Evolutionary conservation across 2,113 vertebrate species (phyloP).

Genomic region (Atrichornis clamosus): DNA sequence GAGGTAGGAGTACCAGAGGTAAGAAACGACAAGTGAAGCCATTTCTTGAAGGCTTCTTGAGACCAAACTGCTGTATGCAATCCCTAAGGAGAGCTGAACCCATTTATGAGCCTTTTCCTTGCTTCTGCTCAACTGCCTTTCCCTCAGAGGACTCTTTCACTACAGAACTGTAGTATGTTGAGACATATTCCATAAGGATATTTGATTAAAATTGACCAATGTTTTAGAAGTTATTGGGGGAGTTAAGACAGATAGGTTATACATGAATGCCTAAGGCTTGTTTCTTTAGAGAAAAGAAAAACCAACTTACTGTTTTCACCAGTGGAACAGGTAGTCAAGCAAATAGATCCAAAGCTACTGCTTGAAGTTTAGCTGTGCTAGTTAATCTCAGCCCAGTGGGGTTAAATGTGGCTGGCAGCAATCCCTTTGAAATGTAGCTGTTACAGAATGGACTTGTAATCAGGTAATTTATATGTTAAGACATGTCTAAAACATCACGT

Average conservation of each 20-base stretch:
- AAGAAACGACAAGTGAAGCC: not conserved
- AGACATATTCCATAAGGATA: not conserved
- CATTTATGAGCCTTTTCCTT: not conserved
- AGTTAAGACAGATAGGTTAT: not conserved
- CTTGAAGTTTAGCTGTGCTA: not conserved
- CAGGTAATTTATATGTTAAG: constrained; percentile 3
- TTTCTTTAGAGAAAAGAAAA: not conserved
- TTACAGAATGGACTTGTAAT: constrained; percentile 11
- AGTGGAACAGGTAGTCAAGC: not conserved
- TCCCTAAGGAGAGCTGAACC: not conserved
- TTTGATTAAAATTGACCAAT: not conserved
- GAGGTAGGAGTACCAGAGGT: not conserved
- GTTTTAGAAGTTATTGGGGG: not conserved
- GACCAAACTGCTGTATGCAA: not conserved
- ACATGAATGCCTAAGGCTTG: not conserved
- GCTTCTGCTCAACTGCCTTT: not conserved
- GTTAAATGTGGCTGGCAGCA: constrained; percentile 22
- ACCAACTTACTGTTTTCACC: not conserved
- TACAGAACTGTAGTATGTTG: not conserved
- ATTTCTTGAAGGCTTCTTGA: not conserved
- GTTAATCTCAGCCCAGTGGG: not conserved
- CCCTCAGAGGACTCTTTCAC: not conserved
- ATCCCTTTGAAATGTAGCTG: not conserved
- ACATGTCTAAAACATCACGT: not conserved
- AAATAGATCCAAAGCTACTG: not conserved